A percentile compares a stretch with the other conserved stretches of the same genome.
phyloP scores from a whole-genome alignment of 2,113 vertebrate genomes.

The Sorex fumeus region DNA sequence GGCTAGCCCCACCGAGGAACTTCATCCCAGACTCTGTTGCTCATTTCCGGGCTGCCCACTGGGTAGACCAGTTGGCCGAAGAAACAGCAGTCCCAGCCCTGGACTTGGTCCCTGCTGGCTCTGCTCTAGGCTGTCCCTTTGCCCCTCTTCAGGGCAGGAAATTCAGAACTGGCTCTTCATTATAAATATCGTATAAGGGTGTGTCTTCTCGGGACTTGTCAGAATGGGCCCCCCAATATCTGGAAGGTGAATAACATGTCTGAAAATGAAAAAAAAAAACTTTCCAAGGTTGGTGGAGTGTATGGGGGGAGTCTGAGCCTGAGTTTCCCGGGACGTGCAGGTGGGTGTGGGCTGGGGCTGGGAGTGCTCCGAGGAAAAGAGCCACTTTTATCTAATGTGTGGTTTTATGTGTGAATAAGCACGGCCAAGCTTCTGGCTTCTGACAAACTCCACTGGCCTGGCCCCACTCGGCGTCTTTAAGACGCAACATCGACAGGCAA shows the following conservation, averaged over 20 bases:
- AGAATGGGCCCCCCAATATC: not conserved
- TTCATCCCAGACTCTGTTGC: too few species aligned
- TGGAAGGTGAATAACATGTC: not conserved
- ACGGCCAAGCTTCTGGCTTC: not conserved
- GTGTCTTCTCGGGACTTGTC: not conserved
- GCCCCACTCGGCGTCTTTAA: not conserved
- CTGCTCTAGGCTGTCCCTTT: not conserved
- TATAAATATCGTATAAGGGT: not conserved
- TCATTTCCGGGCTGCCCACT: not conserved
- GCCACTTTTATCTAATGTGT: too few species aligned
- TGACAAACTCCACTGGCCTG: not conserved
- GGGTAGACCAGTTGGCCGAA: not conserved
- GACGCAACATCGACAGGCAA: too few species aligned
- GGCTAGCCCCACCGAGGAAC: not conserved
- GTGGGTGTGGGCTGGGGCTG: not conserved
- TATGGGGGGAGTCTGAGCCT: too few species aligned
- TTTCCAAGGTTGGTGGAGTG: too few species aligned
- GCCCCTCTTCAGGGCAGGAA: not conserved
- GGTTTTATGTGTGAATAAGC: not conserved
- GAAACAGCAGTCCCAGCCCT: too few species aligned
- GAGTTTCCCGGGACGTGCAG: not conserved
- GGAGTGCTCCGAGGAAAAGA: not conserved
- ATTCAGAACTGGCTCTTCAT: not conserved
- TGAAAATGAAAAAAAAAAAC: not conserved
- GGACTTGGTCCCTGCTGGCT: too few species aligned